These are phyloP conservation scores for Dreissena rostriformis DNA, from an alignment of 1,140 invertebrate genomes.

Conservation along the genomic window DNA sequence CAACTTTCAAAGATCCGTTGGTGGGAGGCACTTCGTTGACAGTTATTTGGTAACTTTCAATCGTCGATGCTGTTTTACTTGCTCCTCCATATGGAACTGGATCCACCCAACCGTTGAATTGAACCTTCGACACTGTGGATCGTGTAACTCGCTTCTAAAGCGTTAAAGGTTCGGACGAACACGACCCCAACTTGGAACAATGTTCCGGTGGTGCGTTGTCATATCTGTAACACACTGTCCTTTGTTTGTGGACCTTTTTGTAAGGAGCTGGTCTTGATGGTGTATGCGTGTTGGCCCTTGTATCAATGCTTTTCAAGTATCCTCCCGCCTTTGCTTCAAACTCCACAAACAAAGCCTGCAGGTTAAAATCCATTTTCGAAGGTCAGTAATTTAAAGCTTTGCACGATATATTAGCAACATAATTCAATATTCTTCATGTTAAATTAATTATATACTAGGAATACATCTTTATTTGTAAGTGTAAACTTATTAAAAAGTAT, in stretches of 20 bases:
- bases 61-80: slow-evolving; percentile 1
- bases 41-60: not conserved
- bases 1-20: not conserved
- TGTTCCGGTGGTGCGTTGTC: slow-evolving; percentile 15
- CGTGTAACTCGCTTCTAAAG: slow-evolving; percentile 8
- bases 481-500: not conserved
- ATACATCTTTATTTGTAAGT: not conserved
- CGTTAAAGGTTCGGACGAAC: not conserved
- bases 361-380: not conserved
- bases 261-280: not conserved
- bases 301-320: not conserved
- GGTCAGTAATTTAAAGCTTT: not conserved
- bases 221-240: slow-evolving; percentile 22
- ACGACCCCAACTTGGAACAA: not conserved
- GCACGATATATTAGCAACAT: not conserved
- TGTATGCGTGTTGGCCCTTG: not conserved
- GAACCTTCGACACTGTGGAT: not conserved
- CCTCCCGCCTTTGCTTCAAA: slow-evolving; percentile 19
- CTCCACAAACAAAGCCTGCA: slow-evolving; percentile 14
- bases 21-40: slow-evolving; percentile 18
- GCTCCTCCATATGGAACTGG: not conserved
- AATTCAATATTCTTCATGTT: not conserved
- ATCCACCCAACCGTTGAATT: slow-evolving; percentile 20
- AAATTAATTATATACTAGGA: too few relatives aligned
- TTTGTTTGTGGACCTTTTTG: not conserved